Conservation (phyloP, 2,888 invertebrate species). For the Leucania comma region DNA sequence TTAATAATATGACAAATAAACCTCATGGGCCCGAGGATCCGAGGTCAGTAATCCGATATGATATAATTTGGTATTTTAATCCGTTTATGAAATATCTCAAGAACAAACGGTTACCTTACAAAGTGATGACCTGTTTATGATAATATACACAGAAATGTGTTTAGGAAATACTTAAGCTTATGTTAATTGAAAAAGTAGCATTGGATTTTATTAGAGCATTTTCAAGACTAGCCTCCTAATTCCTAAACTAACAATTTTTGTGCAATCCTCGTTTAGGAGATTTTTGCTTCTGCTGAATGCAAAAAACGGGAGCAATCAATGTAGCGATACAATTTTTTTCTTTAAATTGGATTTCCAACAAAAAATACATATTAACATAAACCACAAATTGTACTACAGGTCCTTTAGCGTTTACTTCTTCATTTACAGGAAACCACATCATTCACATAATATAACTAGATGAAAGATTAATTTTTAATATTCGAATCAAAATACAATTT, state of each 20-base stretch:
- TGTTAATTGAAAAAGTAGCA: conserved; percentile 15
- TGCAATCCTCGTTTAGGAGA: neutral
- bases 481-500: too few relatives aligned
- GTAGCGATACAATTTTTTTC: too few relatives aligned
- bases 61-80: conserved; percentile 23
- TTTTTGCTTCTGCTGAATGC: too few relatives aligned
- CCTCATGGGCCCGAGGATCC: conserved; percentile 10
- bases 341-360: too few relatives aligned
- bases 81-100: conserved; percentile 41
- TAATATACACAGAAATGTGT: conserved; percentile 19
- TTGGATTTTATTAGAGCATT: conserved; percentile 26
- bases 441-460: too few relatives aligned
- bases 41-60: conserved; percentile 18
- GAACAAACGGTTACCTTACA: conserved; percentile 31
- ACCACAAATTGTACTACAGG: too few relatives aligned
- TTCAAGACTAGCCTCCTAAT: conserved; percentile 1
- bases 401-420: too few relatives aligned
- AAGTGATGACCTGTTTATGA: conserved; percentile 24
- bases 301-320: neutral
- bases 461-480: too few relatives aligned
- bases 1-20: conserved; percentile 6
- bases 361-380: too few relatives aligned
- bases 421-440: too few relatives aligned
- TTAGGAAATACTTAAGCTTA: conserved; percentile 34
- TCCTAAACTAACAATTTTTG: neutral